Evolutionary conservation across 2,113 vertebrate species (phyloP).

Genomic region (Varanus komodoensis): DNA sequence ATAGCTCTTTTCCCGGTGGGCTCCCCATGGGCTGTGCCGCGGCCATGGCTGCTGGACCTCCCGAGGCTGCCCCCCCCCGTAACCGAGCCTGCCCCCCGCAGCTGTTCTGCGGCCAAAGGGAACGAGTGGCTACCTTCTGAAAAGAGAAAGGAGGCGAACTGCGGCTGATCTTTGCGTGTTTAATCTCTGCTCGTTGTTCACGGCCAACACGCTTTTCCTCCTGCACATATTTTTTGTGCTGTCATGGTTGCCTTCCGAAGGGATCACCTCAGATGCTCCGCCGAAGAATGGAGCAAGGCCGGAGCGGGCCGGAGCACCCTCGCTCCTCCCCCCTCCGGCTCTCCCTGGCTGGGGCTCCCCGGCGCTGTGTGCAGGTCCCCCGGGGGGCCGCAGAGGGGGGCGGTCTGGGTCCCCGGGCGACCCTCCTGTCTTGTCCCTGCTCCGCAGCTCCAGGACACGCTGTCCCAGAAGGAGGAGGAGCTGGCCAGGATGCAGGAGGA

Average conservation of each 20-base stretch:
- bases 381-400: not conserved
- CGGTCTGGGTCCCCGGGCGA: conserved; percentile 52
- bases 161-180: not conserved
- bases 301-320: conserved; percentile 69
- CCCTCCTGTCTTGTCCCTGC: conserved; percentile 44
- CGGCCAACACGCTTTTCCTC: conserved; percentile 33
- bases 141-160: conserved; percentile 3
- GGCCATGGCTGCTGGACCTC: no score
- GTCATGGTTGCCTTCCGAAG: conserved; percentile 50
- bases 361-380: no score
- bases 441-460: conserved; percentile 90
- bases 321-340: conserved; percentile 27
- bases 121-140: not conserved
- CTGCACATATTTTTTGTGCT: conserved; percentile 43
- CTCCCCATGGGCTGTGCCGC: no score
- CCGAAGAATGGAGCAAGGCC: conserved; percentile 64
- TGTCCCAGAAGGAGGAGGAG: conserved; percentile 95
- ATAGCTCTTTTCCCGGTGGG: no score
- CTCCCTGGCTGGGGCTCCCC: no score
- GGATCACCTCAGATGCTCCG: conserved; percentile 64
- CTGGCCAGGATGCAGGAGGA: conserved; percentile 91
- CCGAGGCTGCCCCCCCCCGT: no score
- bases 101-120: not conserved
- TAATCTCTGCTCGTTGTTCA: conserved; percentile 43
- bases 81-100: not conserved